phyloP scores from a whole-genome alignment of 2,888 invertebrate species.

The Campoplex capitator region DNA sequence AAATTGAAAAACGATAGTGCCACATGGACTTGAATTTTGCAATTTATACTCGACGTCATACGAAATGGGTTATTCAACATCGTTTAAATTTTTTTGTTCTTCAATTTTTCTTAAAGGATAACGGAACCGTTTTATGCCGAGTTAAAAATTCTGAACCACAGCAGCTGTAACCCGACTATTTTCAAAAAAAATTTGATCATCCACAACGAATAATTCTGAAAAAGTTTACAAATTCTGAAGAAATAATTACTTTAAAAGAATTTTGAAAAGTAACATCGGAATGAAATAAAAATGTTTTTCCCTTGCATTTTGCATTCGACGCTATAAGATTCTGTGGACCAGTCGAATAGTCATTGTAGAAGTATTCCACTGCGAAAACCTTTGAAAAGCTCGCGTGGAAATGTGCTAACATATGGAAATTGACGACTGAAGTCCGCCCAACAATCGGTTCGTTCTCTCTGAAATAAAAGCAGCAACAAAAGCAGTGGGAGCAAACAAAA shows the following conservation, averaged over 20 bases:
- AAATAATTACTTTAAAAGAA: background rate
- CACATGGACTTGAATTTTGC: background rate
- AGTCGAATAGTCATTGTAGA: background rate
- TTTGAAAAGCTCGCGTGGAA: conserved; percentile 29
- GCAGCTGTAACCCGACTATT: background rate
- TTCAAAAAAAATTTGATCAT: no score
- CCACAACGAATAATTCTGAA: no score
- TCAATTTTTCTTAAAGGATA: no score
- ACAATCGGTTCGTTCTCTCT: conserved; percentile 13
- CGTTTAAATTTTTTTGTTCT: background rate
- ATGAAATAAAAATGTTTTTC: background rate
- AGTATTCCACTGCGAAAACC: background rate
- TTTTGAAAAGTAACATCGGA: background rate
- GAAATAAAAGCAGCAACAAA: background rate
- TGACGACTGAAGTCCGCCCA: conserved; percentile 67
- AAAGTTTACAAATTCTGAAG: no score
- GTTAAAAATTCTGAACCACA: background rate
- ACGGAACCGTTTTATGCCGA: background rate
- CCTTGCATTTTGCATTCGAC: background rate
- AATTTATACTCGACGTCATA: background rate
- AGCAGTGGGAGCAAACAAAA: conserved; percentile 25
- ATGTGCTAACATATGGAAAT: conserved; percentile 71
- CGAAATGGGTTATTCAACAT: background rate
- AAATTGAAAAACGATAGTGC: background rate
- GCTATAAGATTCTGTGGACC: conserved; percentile 11